These are phyloP conservation scores for Hylaea fasciaria DNA, from an alignment of 2,888 invertebrate species.

Conservation along the genomic window DNA sequence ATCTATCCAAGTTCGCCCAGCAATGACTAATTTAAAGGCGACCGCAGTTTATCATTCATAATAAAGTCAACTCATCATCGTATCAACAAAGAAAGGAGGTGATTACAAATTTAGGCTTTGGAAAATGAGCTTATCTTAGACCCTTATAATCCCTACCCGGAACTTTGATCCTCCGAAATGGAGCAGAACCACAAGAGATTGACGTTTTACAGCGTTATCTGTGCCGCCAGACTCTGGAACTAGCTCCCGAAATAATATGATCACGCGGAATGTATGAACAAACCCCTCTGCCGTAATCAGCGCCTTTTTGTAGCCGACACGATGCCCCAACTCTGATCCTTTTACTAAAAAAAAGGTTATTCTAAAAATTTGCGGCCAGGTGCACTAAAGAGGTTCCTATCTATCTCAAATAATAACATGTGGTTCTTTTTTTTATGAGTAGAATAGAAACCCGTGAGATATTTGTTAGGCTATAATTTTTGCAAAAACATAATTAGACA, in stretches of 20 bases:
- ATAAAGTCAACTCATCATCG: conserved; percentile 58
- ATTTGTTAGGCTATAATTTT: no score
- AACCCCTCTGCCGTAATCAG: conserved; percentile 28
- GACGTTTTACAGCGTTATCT: conserved; percentile 80
- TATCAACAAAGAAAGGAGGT: conserved; percentile 66
- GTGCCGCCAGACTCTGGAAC: conserved; percentile 71
- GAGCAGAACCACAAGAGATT: conserved; percentile 75
- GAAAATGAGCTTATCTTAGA: conserved; percentile 81
- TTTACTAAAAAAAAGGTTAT: neutral
- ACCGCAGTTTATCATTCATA: conserved; percentile 40
- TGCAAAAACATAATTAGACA: no score
- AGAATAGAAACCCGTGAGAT: no score
- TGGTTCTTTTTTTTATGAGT: no score
- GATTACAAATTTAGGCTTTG: conserved; percentile 76
- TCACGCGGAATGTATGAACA: conserved; percentile 50
- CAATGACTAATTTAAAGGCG: conserved; percentile 37
- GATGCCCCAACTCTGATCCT: conserved; percentile 1
- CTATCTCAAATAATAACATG: no score
- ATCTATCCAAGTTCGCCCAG: neutral
- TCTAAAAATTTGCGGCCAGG: neutral
- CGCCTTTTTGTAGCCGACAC: conserved; percentile 11
- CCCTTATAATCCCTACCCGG: conserved; percentile 82
- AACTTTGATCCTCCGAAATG: conserved; percentile 81
- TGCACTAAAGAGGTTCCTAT: neutral
- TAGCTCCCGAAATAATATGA: conserved; percentile 51